These are phyloP conservation scores for Coremacera marginata DNA, from an alignment of 2,888 invertebrate species.

Conservation along the genomic window DNA sequence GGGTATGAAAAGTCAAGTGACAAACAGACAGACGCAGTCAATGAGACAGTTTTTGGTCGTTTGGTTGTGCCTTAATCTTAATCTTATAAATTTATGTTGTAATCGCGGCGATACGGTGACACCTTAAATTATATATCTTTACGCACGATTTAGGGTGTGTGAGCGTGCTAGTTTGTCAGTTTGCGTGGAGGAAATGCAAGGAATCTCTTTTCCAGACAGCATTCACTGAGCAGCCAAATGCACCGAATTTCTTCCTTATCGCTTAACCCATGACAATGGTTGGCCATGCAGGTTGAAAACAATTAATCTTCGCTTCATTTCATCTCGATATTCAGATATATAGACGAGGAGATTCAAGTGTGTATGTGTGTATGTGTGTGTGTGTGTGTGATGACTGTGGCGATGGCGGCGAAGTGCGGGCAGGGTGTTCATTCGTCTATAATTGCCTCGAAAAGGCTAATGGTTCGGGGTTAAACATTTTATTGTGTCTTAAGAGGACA, in stretches of 20 bases:
- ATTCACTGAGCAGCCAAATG: not conserved
- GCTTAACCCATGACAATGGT: not conserved
- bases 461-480: slow-evolving; percentile 22
- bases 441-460: slow-evolving; percentile 26
- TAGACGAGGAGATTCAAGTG: not conserved
- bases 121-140: slow-evolving; percentile 21
- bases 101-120: slow-evolving; percentile 41
- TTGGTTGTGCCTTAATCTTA: slow-evolving; percentile 30
- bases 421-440: slow-evolving; percentile 5
- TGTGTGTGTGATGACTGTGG: not conserved
- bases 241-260: slow-evolving; percentile 22
- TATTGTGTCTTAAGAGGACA: slow-evolving; percentile 21
- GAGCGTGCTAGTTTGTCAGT: not conserved
- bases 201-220: not conserved
- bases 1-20: not conserved
- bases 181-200: not conserved
- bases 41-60: not conserved
- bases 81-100: slow-evolving; percentile 41
- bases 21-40: not conserved
- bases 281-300: slow-evolving; percentile 36
- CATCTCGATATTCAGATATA: slow-evolving; percentile 14
- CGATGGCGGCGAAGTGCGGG: not conserved
- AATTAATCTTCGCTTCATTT: slow-evolving; percentile 45
- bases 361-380: not conserved
- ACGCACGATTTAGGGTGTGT: not conserved